phyloP scores from a whole-genome alignment of 2,797 vertebrate genomes.

The Scleropages formosus region DNA sequence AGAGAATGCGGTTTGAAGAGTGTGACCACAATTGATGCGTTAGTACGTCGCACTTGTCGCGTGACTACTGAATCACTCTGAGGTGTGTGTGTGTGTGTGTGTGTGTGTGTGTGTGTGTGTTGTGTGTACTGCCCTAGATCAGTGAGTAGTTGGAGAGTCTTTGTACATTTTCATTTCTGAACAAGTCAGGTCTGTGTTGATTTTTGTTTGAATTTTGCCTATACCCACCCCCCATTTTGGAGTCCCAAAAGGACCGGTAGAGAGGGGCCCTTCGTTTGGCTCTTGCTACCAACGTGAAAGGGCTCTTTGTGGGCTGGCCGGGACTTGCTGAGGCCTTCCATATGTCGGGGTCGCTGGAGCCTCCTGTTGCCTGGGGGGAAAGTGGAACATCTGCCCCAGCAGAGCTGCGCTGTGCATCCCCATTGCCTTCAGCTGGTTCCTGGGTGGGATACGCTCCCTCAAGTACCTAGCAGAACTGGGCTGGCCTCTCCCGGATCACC shows the following conservation, averaged over 20 bases:
- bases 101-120: neutral
- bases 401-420: conserved; percentile 52
- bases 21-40: neutral
- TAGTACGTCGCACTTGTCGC: neutral
- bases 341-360: conserved; percentile 74
- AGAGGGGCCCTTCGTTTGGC: neutral
- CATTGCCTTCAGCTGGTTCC: neutral
- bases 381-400: conserved; percentile 69
- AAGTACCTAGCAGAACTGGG: conserved; percentile 20
- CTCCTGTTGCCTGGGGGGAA: conserved; percentile 69
- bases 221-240: conserved; percentile 47
- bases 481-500: conserved; percentile 59
- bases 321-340: conserved; percentile 70
- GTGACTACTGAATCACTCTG: conserved; percentile 7
- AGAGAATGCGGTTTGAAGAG: neutral
- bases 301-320: conserved; percentile 70
- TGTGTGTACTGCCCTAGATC: neutral
- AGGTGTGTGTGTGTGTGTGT: conserved; percentile 2
- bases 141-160: neutral
- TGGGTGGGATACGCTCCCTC: neutral
- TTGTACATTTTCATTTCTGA: neutral
- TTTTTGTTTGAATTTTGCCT: neutral
- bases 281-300: conserved; percentile 58
- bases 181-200: neutral
- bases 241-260: conserved; percentile 64